Percentiles rank a stretch among this genome's conserved stretches.
phyloP scores from a whole-genome alignment of 2,113 vertebrate species.

The Leptodactylus fuscus region DNA sequence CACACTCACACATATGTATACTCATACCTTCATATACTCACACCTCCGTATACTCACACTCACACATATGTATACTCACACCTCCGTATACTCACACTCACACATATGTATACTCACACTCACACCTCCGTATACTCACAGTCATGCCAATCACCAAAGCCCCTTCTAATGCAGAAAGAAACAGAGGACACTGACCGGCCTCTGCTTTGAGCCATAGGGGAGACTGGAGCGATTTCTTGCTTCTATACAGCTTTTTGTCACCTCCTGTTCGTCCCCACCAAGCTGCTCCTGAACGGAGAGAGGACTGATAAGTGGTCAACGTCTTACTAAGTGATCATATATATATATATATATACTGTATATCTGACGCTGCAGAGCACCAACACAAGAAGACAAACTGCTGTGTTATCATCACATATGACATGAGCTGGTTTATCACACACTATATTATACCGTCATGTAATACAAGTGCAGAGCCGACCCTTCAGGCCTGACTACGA shows the following conservation, averaged over 20 bases:
- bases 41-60: neutral
- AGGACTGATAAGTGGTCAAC: conserved; percentile 45
- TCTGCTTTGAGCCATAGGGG: conserved; percentile 51
- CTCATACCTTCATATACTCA: neutral
- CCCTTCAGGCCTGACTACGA: neutral
- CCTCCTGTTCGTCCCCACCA: conserved; percentile 46
- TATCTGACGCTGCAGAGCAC: neutral
- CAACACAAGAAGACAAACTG: neutral
- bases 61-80: neutral
- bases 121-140: neutral
- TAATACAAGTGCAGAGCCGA: neutral
- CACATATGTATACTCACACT: neutral
- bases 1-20: neutral
- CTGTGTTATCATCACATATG: neutral
- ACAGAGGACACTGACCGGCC: conserved; percentile 59
- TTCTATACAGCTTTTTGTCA: conserved; percentile 54
- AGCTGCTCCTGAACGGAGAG: conserved; percentile 56
- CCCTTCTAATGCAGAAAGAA: conserved; percentile 44
- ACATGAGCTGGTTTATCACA: too few relatives aligned
- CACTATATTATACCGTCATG: neutral
- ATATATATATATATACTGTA: neutral
- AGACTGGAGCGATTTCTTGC: conserved; percentile 57
- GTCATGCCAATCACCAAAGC: neutral
- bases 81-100: neutral
- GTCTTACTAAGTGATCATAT: neutral